Percentiles rank a stretch among this genome's conserved stretches.
phyloP scores from a whole-genome alignment of 2,888 invertebrate species.

The Drosophila phalerata region DNA sequence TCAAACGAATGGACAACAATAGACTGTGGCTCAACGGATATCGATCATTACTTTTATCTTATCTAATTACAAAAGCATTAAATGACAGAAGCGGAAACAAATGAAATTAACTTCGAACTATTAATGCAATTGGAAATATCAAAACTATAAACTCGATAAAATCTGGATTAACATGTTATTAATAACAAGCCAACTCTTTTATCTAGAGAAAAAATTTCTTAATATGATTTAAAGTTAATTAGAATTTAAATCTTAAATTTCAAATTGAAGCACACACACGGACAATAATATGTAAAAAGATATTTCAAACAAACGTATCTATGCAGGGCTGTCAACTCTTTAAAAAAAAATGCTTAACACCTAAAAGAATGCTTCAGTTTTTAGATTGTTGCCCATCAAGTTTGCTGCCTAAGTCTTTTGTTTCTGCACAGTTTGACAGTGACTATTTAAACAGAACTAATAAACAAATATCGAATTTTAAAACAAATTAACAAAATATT shows the following conservation, averaged over 20 bases:
- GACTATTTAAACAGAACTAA: constrained; percentile 2
- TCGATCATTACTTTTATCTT: neutral
- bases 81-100: neutral
- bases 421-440: constrained; percentile 6
- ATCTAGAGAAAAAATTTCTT: too few species aligned
- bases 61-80: neutral
- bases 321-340: neutral
- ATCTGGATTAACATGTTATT: neutral
- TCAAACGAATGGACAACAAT: neutral
- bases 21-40: neutral
- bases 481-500: neutral
- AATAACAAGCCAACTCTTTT: rapidly evolving
- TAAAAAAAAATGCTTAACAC: neutral
- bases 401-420: constrained; percentile 18
- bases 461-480: neutral
- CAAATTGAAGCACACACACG: neutral
- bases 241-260: neutral
- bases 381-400: neutral
- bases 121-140: neutral
- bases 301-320: too few species aligned
- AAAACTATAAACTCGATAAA: too few species aligned
- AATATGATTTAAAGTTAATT: neutral
- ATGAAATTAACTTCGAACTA: neutral
- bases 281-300: neutral
- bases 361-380: constrained; percentile 43